Conservation (phyloP, 2,888 invertebrate genomes). For the Cotesia congregata region DNA sequence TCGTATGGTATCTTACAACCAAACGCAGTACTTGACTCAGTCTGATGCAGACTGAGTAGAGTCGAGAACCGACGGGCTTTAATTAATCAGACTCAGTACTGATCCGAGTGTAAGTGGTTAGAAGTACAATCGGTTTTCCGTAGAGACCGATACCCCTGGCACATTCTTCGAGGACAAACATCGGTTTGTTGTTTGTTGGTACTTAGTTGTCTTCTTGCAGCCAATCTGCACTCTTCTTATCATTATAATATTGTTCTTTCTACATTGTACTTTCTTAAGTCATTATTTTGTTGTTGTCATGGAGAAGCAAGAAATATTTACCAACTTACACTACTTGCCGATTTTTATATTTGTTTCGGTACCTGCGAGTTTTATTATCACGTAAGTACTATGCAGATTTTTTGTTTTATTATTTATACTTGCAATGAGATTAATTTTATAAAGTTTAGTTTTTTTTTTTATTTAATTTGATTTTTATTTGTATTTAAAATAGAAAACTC, state of each 20-base stretch:
- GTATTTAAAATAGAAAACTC: too few relatives aligned
- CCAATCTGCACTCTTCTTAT: not conserved
- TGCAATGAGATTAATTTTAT: too few relatives aligned
- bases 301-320: conserved; percentile 38
- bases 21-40: not conserved
- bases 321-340: conserved; percentile 60
- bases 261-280: too few relatives aligned
- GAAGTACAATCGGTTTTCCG: not conserved
- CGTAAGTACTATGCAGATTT: conserved; percentile 52
- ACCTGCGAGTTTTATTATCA: conserved; percentile 56
- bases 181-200: not conserved
- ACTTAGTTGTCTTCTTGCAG: not conserved
- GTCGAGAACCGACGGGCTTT: too few relatives aligned
- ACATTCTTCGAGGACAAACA: conserved; percentile 9
- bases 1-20: not conserved
- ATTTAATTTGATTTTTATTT: too few relatives aligned
- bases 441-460: too few relatives aligned
- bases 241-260: not conserved
- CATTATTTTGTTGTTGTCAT: not conserved
- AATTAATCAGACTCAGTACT: not conserved
- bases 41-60: not conserved
- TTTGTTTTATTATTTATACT: conserved; percentile 15
- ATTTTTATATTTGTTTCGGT: conserved; percentile 57
- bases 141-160: conserved; percentile 20
- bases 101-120: not conserved